Evolutionary conservation across 2,888 invertebrate genomes (phyloP), one percentile per base, ranked within the genome.

Genomic region (Ischnus inquisitorius): DNA sequence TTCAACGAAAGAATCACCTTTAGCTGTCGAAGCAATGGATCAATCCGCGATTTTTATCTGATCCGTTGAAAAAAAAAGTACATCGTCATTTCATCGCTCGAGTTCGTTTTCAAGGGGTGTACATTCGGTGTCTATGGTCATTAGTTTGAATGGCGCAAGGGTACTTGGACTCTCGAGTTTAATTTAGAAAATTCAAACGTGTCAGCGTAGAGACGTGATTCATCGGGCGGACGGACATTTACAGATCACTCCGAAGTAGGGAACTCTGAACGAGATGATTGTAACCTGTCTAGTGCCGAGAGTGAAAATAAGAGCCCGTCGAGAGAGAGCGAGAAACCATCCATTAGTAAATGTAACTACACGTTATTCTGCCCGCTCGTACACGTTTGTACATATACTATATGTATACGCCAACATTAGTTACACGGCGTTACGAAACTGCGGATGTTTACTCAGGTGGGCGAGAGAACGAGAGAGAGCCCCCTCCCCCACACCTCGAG

Each of bases 241-340:
- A 79, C 83, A 76, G 76, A 83, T 79, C 65, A 79, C 79, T 79
- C 54, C 3, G 51, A 39, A 46, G 67, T 39, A 46, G 65, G 48
- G 79, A 76, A 60, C 69, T 43, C 71, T 67, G 60, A 83, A 83
- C 65, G 79, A 79, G 60, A 83, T 76, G 75, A 83, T 79, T 76
- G 79, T 48, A 79, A 76, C 83, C 83, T 79, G 83, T 76, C 83
- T 57, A 79, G 83, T 62, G 75, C 60, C 79, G 65, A 43, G 64
- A 75, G 65, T 71, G 69, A 79, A 79, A 79, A 83, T 79, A 79
- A 71, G 65, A 67, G 34, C 46, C 28, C 12, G 14, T 10, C 41
- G 48, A 48, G n/a, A 57, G 54, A 34, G 28, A 39, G 28, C 68
- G 77, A 62, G 57, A 48, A 78, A 78, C 72, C 77, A 28, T 77